Conservation (phyloP, 2,113 vertebrate genomes). For the Clarias macrocephalus region DNA sequence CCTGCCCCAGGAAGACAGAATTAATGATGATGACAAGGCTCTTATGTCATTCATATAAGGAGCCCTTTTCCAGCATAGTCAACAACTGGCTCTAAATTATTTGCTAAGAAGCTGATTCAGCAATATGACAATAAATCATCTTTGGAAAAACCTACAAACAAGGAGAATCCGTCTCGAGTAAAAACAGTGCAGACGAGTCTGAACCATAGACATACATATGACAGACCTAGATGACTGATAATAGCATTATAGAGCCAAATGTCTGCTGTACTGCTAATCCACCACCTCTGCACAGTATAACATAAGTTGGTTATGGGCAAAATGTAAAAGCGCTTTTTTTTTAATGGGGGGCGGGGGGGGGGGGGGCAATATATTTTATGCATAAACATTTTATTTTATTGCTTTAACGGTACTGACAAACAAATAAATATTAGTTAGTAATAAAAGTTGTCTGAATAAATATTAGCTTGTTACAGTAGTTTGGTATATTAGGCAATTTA, state of each 20-base stretch:
- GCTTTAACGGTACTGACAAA: background rate
- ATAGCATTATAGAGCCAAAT: background rate
- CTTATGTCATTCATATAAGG: background rate
- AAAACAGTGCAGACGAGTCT: slow-evolving; percentile 16
- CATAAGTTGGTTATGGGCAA: background rate
- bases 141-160: slow-evolving; percentile 17
- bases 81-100: background rate
- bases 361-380: background rate
- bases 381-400: background rate
- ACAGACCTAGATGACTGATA: background rate
- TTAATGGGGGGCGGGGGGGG: too few relatives aligned
- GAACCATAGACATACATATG: slow-evolving; percentile 15
- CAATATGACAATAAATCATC: slow-evolving; percentile 21
- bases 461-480: background rate
- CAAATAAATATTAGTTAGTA: background rate
- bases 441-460: background rate
- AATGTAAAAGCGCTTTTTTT: background rate
- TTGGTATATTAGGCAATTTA: background rate
- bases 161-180: background rate
- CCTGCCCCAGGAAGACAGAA: slow-evolving; percentile 32
- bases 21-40: slow-evolving; percentile 43
- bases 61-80: background rate
- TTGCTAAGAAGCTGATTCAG: slow-evolving; percentile 30
- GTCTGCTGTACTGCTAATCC: background rate
- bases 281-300: background rate